Evolutionary conservation across 2,888 invertebrate species (phyloP), one percentile per base, ranked within the genome.

Genomic region (Drosophila rellima): DNA sequence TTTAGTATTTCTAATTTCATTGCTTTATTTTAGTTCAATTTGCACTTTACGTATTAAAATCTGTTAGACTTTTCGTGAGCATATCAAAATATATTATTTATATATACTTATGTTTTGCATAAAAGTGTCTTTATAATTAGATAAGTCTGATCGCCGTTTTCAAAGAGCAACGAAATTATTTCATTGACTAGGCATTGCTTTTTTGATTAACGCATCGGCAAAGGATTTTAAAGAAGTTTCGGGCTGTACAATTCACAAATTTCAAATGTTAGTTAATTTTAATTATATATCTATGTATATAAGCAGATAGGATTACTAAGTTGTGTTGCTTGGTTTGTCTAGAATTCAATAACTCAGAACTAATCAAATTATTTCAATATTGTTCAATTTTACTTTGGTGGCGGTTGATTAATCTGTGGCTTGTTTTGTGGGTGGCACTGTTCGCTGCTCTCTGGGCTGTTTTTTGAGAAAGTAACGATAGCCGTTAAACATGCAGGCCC

Each of bases 401-500:
- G 3, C 7, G 33, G 11, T 68, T 7, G 63, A 64, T 57, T 82
- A 70, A 20, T 81, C 70, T 15, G 66, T 50, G 50, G 50, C 50
- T 13, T 35, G 23, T 26, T 56, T 59, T 13, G 3, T 11, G 29
- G 39, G 8, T 18, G 39, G 11, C 10, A 17, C 45, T 20, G 61
- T 7, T 8, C 18, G 29, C 18, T 3, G 47, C 11, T 33, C 18
- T 13, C 40, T 45, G 10, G 65, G 7, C 31, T n/a, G 42, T 17
- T 11, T 23, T n/a, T 52, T 17, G 0, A 6, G n/a, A 23, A 68
- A 50, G 35, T 51, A 62, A 33, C 74, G 74, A 63, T 81, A 84
- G 4, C 79, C 42, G 23, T 82, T 77, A 62, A 82, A 88, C 4
- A 89, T 33, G 29, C 72, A 45, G 0, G 88, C 80, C 95, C 96